A percentile compares a stretch with the other conserved stretches of the same genome.
Evolutionary conservation across 2,888 invertebrate genomes (phyloP).

Genomic region (Andrena trimmerana): DNA sequence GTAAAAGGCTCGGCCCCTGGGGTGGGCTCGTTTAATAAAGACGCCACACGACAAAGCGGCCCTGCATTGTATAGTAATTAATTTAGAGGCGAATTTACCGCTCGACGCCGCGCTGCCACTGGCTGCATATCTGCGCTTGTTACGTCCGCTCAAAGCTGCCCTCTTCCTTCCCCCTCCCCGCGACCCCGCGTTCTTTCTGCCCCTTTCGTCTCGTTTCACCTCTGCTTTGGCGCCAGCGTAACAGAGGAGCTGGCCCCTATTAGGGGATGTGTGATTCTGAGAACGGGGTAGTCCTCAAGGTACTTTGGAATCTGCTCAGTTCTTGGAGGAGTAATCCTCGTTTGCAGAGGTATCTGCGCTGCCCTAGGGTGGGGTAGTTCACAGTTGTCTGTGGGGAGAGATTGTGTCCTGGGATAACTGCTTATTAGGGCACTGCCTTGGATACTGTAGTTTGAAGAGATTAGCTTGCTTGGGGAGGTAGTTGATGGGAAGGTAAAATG

Average conservation of each 20-base stretch:
- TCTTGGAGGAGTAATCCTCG: no score
- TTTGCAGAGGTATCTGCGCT: no score
- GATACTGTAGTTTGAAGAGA: no score
- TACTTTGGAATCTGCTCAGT: no score
- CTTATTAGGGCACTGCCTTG: no score
- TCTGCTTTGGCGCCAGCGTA: background rate
- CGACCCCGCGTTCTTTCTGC: background rate
- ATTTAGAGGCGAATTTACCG: conserved; percentile 70
- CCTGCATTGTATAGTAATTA: conserved; percentile 77
- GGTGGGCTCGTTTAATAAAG: conserved; percentile 76
- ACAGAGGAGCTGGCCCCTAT: background rate
- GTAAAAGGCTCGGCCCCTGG: conserved; percentile 67
- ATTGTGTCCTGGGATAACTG: no score
- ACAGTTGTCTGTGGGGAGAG: no score
- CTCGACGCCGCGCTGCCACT: conserved; percentile 3
- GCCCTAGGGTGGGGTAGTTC: no score
- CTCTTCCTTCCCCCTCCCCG: background rate
- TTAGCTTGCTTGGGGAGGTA: no score
- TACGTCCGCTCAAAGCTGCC: background rate
- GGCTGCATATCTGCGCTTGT: background rate
- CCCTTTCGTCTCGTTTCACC: background rate
- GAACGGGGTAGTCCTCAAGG: no score
- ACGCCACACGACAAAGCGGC: conserved; percentile 55
- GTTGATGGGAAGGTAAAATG: no score
- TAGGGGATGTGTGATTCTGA: no score